Conservation (phyloP, 2,888 invertebrate species). For the Ischnura elegans region DNA sequence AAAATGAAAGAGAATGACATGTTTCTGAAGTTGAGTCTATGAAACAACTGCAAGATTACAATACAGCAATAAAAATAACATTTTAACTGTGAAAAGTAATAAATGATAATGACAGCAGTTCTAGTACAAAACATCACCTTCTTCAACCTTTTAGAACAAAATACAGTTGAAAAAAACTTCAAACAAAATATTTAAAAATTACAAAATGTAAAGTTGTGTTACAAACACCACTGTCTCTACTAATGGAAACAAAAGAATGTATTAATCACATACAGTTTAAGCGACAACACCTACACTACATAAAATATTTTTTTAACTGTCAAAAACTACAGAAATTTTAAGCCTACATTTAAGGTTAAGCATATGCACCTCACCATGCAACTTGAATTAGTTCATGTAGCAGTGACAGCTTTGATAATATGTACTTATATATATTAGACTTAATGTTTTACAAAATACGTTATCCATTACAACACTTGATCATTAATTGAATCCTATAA, state of each 20-base stretch:
- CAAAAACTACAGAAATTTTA: constrained; percentile 59
- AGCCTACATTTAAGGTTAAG: constrained; percentile 63
- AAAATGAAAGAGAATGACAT: constrained; percentile 68
- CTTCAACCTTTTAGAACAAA: constrained; percentile 55
- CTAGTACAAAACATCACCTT: constrained; percentile 53
- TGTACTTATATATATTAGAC: constrained; percentile 32
- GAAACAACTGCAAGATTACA: constrained; percentile 51
- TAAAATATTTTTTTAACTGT: constrained; percentile 66
- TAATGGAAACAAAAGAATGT: constrained; percentile 62
- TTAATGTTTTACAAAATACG: constrained; percentile 67
- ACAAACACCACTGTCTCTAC: constrained; percentile 66
- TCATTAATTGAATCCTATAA: constrained; percentile 27
- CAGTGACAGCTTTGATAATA: constrained; percentile 63
- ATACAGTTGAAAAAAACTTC: constrained; percentile 60
- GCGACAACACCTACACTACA: constrained; percentile 70
- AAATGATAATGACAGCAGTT: constrained; percentile 59
- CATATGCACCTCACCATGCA: constrained; percentile 67
- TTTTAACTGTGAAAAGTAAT: constrained; percentile 68
- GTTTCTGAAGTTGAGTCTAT: constrained; percentile 29
- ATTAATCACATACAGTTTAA: constrained; percentile 70
- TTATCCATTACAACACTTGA: constrained; percentile 50
- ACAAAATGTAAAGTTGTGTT: constrained; percentile 51
- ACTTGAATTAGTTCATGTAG: constrained; percentile 67
- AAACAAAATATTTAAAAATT: constrained; percentile 62
- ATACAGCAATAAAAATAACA: constrained; percentile 68